phyloP scores from a whole-genome alignment of 2,797 vertebrate species.

The Cuculus canorus region DNA sequence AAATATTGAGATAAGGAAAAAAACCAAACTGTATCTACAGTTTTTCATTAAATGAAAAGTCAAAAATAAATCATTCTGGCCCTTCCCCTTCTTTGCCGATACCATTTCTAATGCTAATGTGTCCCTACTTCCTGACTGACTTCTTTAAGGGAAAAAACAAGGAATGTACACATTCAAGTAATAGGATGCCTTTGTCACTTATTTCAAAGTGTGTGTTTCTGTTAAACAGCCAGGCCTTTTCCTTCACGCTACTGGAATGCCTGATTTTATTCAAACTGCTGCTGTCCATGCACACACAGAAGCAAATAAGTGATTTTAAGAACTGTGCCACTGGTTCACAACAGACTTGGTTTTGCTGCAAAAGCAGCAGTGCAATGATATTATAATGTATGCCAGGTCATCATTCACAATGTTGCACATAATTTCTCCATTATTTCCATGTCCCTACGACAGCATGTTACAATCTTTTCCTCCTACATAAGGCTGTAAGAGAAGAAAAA shows the following conservation, averaged over 20 bases:
- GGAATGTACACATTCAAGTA: constrained; percentile 21
- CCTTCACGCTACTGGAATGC: background rate
- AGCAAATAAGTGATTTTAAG: background rate
- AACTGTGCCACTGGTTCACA: background rate
- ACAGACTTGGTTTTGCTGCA: background rate
- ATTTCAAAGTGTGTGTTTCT: constrained; percentile 1
- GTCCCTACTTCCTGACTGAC: constrained; percentile 7
- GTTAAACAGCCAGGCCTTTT: background rate
- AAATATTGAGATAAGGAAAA: background rate
- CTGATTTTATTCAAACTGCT: background rate
- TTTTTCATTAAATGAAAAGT: background rate
- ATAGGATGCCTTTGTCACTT: constrained; percentile 10
- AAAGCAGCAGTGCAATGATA: background rate
- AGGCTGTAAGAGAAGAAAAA: constrained; percentile 33
- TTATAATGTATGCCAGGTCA: background rate
- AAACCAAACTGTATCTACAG: background rate
- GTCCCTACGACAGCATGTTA: constrained; percentile 24
- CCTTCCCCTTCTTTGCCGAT: background rate
- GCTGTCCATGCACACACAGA: background rate
- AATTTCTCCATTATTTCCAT: constrained; percentile 23
- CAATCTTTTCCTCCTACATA: constrained; percentile 39
- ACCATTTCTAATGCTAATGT: constrained; percentile 22
- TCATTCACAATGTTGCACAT: background rate
- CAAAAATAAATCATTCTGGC: background rate
- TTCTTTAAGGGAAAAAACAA: background rate